Conservation (phyloP, 2,888 invertebrate species). For the Biston betularia region DNA sequence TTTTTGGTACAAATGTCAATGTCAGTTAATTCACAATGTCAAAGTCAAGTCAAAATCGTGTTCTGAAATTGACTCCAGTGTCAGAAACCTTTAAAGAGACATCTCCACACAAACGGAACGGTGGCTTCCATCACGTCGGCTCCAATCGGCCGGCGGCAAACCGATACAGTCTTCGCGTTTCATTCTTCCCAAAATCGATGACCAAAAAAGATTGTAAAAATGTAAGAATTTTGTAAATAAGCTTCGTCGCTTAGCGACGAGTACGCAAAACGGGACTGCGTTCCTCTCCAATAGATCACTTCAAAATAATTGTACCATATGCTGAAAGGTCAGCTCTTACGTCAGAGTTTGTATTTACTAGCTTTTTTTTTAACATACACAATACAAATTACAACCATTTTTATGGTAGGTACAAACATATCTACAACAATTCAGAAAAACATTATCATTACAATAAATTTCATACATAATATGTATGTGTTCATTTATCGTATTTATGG, state of each 20-base stretch:
- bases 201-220: constrained; percentile 71
- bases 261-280: constrained; percentile 46
- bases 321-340: neutral
- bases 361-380: too few relatives aligned
- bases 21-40: neutral
- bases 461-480: too few relatives aligned
- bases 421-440: too few relatives aligned
- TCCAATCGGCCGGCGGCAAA: constrained; percentile 16
- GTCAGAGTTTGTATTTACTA: neutral
- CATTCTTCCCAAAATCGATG: constrained; percentile 75
- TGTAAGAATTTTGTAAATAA: constrained; percentile 65
- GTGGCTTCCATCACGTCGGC: constrained; percentile 22
- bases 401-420: too few relatives aligned
- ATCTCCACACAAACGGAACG: constrained; percentile 25
- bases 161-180: constrained; percentile 55
- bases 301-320: neutral
- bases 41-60: neutral
- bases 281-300: constrained; percentile 30
- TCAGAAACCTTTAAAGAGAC: neutral
- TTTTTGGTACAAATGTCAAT: neutral
- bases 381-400: too few relatives aligned
- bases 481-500: too few relatives aligned
- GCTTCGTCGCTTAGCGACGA: constrained; percentile 70
- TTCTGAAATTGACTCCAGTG: neutral
- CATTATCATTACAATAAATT: too few relatives aligned